phyloP scores from a whole-genome alignment of 2,888 invertebrate species.

The Lycia hirtaria region DNA sequence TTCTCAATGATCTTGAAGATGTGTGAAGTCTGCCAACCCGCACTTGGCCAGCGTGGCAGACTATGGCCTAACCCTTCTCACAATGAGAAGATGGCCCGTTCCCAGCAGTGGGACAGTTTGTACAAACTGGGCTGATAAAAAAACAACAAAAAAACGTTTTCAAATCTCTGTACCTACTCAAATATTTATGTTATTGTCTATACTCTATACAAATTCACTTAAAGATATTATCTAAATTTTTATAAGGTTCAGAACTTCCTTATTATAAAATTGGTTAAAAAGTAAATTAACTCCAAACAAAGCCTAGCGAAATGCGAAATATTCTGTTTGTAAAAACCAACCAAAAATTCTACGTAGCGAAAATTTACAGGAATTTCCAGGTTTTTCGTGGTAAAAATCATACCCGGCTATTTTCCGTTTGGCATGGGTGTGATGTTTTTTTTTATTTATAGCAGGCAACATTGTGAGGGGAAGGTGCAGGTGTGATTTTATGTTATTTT shows the following conservation, averaged over 20 bases:
- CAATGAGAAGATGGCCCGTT: too few species aligned
- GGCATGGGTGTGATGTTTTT: constrained; percentile 10
- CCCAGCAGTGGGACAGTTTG: too few species aligned
- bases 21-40: too few species aligned
- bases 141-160: too few species aligned
- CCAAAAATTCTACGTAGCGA: constrained; percentile 2
- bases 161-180: too few species aligned
- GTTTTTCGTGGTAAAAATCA: constrained; percentile 18
- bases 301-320: neutral
- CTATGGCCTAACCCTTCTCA: too few species aligned
- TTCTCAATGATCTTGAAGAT: too few species aligned
- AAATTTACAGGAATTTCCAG: constrained; percentile 4
- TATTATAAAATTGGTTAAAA: neutral
- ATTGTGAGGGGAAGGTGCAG: constrained; percentile 19
- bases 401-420: constrained; percentile 32
- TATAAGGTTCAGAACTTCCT: neutral
- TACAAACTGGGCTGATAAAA: too few species aligned
- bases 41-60: too few species aligned
- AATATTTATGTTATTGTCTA: too few species aligned
- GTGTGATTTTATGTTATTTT: constrained; percentile 22
- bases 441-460: constrained; percentile 24
- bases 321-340: neutral
- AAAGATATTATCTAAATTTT: too few species aligned
- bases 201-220: too few species aligned
- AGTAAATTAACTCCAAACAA: constrained; percentile 1